These are phyloP conservation scores for Peromyscus eremicus DNA, from an alignment of 2,797 vertebrate species.

Conservation along the genomic window DNA sequence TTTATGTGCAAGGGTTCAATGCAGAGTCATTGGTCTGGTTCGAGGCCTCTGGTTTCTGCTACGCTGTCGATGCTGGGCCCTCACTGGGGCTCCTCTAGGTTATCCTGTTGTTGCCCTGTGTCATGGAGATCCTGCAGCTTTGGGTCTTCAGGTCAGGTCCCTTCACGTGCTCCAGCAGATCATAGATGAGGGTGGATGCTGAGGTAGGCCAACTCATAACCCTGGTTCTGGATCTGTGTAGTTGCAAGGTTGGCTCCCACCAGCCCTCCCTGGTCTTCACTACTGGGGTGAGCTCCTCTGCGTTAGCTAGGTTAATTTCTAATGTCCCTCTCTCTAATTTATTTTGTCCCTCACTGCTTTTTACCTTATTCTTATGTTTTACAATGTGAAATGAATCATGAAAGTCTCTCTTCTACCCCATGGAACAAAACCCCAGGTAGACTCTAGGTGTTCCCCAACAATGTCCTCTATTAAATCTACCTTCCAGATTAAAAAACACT, in stretches of 20 bases:
- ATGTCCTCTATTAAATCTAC: not conserved
- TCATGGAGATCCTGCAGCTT: not conserved
- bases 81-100: not conserved
- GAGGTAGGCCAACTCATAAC: not conserved
- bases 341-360: conserved; percentile 11
- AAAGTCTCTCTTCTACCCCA: not conserved
- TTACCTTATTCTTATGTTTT: not conserved
- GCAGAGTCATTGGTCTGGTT: not conserved
- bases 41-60: not conserved
- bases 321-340: not conserved
- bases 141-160: not conserved
- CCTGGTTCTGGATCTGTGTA: not conserved
- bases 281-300: not conserved
- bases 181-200: not conserved
- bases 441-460: conserved; percentile 74
- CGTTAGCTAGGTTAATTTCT: not conserved
- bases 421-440: conserved; percentile 86
- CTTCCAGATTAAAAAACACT: not conserved
- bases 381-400: not conserved
- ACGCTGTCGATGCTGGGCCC: not conserved
- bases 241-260: not conserved
- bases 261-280: not conserved
- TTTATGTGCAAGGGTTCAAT: not conserved
- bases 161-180: not conserved
- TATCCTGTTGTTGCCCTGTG: not conserved